Base-by-base conservation (phyloP, 2,888 invertebrate genomes). In the Scrobipalpa atriplicella region DNA sequence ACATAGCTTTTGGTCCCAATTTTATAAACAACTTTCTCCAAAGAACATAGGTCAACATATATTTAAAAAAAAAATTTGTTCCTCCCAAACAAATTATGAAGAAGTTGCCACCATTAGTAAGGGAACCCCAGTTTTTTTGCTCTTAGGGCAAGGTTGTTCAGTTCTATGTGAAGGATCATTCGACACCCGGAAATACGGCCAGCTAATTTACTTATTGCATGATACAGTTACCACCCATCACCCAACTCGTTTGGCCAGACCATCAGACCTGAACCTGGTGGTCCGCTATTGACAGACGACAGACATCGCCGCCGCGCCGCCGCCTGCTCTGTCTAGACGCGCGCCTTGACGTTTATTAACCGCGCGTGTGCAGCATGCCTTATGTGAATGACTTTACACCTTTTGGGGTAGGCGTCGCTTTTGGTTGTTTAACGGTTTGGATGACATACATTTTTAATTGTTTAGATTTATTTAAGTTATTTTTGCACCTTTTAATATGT, bases 241-340 rank as follows among this genome's bases (percentile, higher is more conserved):
- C 16, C 2, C 16, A 19, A 18, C 16, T 18, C 52, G 7, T 7
- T 52, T 52, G 7, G 8, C n/a, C n/a, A n/a, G 51, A 21, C 8
- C 19, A 29, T 13, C 1, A 13, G 11, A 29, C n/a, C 58, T 16
- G 16, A 8, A 13, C 36, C 58, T 9, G 19, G 85, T 83, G 84
- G 84, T 85, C 85, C 78, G 78, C 81, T 81, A 84, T 81, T 80
- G 76, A 77, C 79, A 74, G 72, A 69, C 76, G 72, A 80, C 79
- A 68, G 78, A 74, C 67, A 70, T 69, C 69, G 62, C 73, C 70
- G 38, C 52, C 29, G 63, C 63, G 47, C 1, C 64, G 67, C 61
- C 61, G 52, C 64, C 61, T 56, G 52, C 64, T 67, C 66, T 73
- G 77, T 77, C 78, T 78, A 80, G 82, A 79, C 80, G 76, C 72